These are phyloP conservation scores for Apodemus speciosus DNA, from an alignment of 2,113 vertebrate species.

Conservation along the genomic window DNA sequence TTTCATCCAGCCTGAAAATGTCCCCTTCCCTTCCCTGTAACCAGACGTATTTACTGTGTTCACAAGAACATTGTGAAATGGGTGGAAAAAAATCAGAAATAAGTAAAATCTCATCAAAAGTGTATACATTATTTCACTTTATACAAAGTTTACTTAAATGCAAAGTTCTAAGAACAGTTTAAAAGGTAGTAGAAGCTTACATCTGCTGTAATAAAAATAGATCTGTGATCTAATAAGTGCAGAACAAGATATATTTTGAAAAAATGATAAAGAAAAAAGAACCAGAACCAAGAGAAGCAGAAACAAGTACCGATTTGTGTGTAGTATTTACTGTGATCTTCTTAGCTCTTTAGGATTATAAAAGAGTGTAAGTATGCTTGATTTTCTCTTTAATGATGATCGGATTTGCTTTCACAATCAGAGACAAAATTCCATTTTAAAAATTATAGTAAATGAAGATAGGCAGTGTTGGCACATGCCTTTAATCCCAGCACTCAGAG, in stretches of 20 bases:
- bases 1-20: no score
- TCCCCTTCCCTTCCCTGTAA: background rate
- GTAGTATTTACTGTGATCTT: background rate
- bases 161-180: background rate
- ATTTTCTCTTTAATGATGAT: conserved; percentile 25
- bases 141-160: background rate
- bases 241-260: conserved; percentile 35
- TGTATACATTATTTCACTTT: background rate
- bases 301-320: background rate
- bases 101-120: conserved; percentile 16
- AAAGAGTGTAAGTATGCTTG: background rate
- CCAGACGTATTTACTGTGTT: conserved; percentile 12
- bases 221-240: conserved; percentile 15
- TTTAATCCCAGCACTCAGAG: background rate
- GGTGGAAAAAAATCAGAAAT: conserved; percentile 35
- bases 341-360: background rate
- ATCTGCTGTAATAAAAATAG: conserved; percentile 20
- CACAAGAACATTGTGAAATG: conserved; percentile 39
- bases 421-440: conserved; percentile 9
- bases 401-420: conserved; percentile 50
- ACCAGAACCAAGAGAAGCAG: background rate
- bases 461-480: background rate
- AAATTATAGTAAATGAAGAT: background rate
- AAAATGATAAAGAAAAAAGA: background rate
- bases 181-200: conserved; percentile 31